Evolutionary conservation across 1,140 invertebrate species (phyloP).

Genomic region (Prorops nasuta): DNA sequence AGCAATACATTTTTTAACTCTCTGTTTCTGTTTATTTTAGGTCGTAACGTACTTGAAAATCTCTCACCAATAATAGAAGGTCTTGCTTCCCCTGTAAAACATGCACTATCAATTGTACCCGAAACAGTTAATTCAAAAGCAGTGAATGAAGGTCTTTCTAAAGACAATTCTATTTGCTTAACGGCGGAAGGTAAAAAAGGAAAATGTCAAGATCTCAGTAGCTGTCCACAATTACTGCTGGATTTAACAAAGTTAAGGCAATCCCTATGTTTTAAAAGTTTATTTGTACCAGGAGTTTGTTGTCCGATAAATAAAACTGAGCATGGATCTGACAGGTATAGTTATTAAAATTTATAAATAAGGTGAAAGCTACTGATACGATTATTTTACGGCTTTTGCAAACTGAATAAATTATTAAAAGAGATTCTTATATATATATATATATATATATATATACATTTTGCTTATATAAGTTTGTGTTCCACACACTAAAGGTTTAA

Average conservation of each 20-base stretch:
- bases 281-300: slow-evolving; percentile 89
- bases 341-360: too few species aligned
- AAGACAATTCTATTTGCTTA: slow-evolving; percentile 62
- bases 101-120: slow-evolving; percentile 31
- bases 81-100: slow-evolving; percentile 62
- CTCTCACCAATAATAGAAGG: slow-evolving; percentile 72
- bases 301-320: slow-evolving; percentile 65
- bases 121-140: slow-evolving; percentile 5
- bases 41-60: slow-evolving; percentile 74
- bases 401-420: too few species aligned
- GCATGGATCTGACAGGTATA: too few species aligned
- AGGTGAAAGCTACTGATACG: too few species aligned
- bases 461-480: too few species aligned
- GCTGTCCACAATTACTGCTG: slow-evolving; percentile 82
- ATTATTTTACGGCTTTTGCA: too few species aligned
- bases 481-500: too few species aligned
- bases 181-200: slow-evolving; percentile 77
- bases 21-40: slow-evolving; percentile 5
- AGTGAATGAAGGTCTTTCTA: slow-evolving; percentile 36
- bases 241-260: slow-evolving; percentile 79
- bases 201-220: slow-evolving; percentile 84
- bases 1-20: not conserved
- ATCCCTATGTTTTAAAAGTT: slow-evolving; percentile 87
- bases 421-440: too few species aligned
- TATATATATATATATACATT: too few species aligned